Evolutionary conservation across 1,140 invertebrate genomes (phyloP).

Genomic region (Lepidurus arcticus): DNA sequence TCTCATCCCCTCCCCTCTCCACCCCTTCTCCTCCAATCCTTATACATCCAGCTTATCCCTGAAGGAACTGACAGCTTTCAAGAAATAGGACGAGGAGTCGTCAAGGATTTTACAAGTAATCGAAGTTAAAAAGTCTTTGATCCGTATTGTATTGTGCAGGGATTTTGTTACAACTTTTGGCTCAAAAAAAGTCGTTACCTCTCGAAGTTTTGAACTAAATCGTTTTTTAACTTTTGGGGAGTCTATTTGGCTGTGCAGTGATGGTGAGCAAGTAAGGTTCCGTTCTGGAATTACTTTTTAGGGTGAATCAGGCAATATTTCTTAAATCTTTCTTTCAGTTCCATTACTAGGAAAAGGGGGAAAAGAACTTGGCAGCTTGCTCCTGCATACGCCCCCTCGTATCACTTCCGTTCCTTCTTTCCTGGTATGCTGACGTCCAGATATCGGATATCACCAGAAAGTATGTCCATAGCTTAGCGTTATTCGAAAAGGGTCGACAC

Average conservation of each 20-base stretch:
- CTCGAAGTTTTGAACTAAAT: too few species aligned
- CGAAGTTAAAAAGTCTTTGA: too few species aligned
- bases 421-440: not conserved
- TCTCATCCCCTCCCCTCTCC: not conserved
- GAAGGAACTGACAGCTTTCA: too few species aligned
- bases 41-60: too few species aligned
- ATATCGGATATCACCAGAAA: not conserved
- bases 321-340: not conserved
- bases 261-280: not conserved
- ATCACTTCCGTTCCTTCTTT: constrained; percentile 3
- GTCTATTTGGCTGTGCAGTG: not conserved
- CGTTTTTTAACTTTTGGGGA: too few species aligned
- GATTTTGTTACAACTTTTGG: too few species aligned
- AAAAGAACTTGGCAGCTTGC: not conserved
- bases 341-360: not conserved
- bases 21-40: too few species aligned
- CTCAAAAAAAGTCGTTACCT: too few species aligned
- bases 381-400: not conserved
- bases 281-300: not conserved
- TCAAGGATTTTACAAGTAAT: too few species aligned
- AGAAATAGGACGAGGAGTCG: too few species aligned
- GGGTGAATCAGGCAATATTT: not conserved
- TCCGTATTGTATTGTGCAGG: too few species aligned
- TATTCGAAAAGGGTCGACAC: not conserved
- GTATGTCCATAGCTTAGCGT: not conserved